Conservation (phyloP, 2,888 invertebrate genomes). For the Synanthedon formicaeformis region DNA sequence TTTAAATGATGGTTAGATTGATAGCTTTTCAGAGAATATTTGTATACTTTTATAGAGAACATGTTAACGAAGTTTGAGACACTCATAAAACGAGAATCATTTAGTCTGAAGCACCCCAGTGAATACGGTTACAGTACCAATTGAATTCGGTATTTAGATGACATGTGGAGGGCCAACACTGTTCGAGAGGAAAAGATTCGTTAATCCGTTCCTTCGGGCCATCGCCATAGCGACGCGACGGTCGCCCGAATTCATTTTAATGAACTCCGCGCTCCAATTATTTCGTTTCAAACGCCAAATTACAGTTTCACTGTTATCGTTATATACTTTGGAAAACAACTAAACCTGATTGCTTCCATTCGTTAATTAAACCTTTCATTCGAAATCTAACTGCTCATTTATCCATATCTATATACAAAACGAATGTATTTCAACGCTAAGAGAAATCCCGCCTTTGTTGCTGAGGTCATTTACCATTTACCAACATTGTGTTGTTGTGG, state of each 20-base stretch:
- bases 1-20: too few relatives aligned
- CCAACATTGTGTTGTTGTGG: too few relatives aligned
- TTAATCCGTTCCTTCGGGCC: constrained; percentile 15
- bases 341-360: too few relatives aligned
- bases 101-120: too few relatives aligned
- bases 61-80: neutral
- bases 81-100: too few relatives aligned
- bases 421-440: too few relatives aligned
- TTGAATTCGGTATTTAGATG: constrained; percentile 4
- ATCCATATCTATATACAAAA: too few relatives aligned
- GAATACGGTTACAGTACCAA: neutral
- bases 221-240: constrained; percentile 1
- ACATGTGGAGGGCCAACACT: neutral
- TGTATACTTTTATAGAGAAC: neutral
- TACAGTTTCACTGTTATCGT: neutral
- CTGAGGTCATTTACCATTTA: too few relatives aligned
- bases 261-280: constrained; percentile 5
- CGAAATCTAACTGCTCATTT: too few relatives aligned
- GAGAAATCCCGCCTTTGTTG: too few relatives aligned
- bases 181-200: constrained; percentile 13
- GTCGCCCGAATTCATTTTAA: constrained; percentile 14
- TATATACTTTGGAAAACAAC: neutral
- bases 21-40: neutral
- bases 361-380: too few relatives aligned
- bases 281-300: neutral